These are phyloP conservation scores for Hanleya hanleyi DNA, from an alignment of 2,888 invertebrate genomes.

Conservation along the genomic window DNA sequence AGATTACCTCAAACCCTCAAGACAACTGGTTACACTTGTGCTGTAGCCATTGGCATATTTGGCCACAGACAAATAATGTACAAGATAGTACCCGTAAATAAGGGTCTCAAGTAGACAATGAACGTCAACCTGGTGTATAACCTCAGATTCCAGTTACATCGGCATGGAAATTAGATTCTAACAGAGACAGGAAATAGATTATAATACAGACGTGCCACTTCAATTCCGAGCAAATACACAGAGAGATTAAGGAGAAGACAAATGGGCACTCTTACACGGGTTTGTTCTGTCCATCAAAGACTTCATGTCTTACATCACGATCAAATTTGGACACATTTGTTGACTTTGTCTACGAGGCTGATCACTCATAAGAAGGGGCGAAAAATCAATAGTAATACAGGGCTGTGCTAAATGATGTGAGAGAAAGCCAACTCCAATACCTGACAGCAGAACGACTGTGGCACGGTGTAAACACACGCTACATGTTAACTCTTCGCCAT, in stretches of 20 bases:
- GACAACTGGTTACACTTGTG: not conserved
- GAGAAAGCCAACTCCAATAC: too few relatives aligned
- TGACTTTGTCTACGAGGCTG: not conserved
- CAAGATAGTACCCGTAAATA: too few relatives aligned
- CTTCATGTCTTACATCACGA: not conserved
- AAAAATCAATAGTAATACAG: too few relatives aligned
- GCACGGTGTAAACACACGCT: too few relatives aligned
- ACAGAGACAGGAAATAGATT: not conserved
- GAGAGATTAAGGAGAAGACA: not conserved
- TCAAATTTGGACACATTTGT: constrained; percentile 9
- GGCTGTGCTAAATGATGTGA: too few relatives aligned
- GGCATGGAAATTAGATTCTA: constrained; percentile 4
- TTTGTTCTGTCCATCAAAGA: not conserved
- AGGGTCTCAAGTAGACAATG: too few relatives aligned
- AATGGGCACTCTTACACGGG: not conserved
- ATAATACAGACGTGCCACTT: constrained; percentile 1
- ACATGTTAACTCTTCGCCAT: too few relatives aligned
- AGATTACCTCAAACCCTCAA: not conserved
- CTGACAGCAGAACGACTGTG: too few relatives aligned
- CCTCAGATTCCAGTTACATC: too few relatives aligned
- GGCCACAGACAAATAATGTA: too few relatives aligned
- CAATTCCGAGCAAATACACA: not conserved
- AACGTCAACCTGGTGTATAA: too few relatives aligned
- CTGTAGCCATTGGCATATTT: not conserved
- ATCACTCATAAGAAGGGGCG: not conserved